Evolutionary conservation across 2,113 vertebrate genomes (phyloP), one percentile per base, ranked within the genome.

Genomic region (Cyphomyrus plagiostoma): DNA sequence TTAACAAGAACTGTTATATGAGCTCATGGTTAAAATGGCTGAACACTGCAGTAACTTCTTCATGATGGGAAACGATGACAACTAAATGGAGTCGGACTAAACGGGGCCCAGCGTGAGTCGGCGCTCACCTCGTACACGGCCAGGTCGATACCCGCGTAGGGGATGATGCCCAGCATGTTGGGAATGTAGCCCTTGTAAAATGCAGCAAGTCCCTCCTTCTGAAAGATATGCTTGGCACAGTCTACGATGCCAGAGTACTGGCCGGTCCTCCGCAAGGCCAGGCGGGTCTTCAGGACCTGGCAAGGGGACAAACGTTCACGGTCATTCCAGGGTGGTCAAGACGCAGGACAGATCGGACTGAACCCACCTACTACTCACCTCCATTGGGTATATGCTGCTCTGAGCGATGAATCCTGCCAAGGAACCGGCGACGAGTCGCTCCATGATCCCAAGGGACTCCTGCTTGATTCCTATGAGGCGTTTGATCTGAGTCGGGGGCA

Each of bases 381-480:
- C 98, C 98, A 99, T 99, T 0, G 98, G 98, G 93, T 99, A 99
- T 93, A 99, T 99, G 88, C 97, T 95, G 93, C 98, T 99, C 95
- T 99, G 98, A 0, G 98, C 98, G 1, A 98, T 97, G 84, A 97
- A 97, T 26, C 98, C 98, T 0, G 98, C 98, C 93, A 99, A 89
- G 52, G 98, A 99, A 0, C 98, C 98, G 0, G 98, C 98, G 0
- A 98, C 92, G 0, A 99, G 96, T 0, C 98, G 93, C 92, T 99
- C 97, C 0, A 95, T 91, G 89, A 99, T 98, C 91, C 96, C 95
- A 90, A 99, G 93, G 0, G 96, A 96, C 26, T 97, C 95, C 88
- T 96, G 96, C 89, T 98, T 96, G 0, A 94, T 97, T 23, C 98
- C 96, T 0, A 99, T 97, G 46, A 99, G 91, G 8, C 96, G 92